These are phyloP conservation scores for Nycticorax nycticorax DNA, from an alignment of 2,113 vertebrate genomes.

Conservation along the genomic window DNA sequence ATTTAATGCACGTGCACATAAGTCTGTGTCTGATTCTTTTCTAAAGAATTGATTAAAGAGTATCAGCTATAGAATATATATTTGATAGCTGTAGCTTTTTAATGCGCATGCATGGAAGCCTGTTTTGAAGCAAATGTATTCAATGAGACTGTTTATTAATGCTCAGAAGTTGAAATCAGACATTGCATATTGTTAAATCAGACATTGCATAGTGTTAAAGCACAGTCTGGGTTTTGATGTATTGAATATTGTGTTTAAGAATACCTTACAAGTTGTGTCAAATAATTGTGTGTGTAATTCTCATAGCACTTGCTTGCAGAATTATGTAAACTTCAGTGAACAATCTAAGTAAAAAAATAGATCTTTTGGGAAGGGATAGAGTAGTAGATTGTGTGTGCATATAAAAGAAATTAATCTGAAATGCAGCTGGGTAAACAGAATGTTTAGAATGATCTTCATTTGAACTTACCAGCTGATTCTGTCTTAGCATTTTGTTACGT, in stretches of 20 bases:
- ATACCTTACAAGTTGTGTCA: not conserved
- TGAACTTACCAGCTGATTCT: not conserved
- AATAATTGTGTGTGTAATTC: not conserved
- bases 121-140: not conserved
- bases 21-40: not conserved
- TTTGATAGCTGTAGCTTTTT: not conserved
- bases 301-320: not conserved
- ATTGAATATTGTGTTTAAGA: not conserved
- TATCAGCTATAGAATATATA: not conserved
- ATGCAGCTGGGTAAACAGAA: not conserved
- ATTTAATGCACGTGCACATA: not conserved
- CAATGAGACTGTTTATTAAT: not conserved
- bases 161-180: not conserved
- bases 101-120: not conserved
- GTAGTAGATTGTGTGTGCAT: not conserved
- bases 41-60: not conserved
- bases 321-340: not conserved
- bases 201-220: not conserved
- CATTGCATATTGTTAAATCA: too few species aligned
- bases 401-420: not conserved
- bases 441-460: not conserved
- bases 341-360: not conserved
- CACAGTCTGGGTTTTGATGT: not conserved
- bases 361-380: not conserved
- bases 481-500: not conserved